Conservation (phyloP, 92 coral and sea anemone genomes). For the Phenganax stokvisi region DNA sequence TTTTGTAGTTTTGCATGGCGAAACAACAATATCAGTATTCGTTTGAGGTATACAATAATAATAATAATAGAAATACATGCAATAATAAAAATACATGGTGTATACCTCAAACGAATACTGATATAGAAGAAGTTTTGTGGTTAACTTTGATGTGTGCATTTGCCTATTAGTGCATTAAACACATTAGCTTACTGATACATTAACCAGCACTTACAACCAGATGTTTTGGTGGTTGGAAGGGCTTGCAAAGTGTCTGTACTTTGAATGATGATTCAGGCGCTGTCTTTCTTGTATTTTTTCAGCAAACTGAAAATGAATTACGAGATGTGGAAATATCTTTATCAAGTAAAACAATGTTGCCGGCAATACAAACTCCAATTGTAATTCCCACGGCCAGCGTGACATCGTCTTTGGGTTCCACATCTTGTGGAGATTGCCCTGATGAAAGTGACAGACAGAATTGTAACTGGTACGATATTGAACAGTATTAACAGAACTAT, state of each 20-base stretch:
- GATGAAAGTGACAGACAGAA: background rate
- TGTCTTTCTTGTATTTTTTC: background rate
- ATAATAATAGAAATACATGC: too few species aligned
- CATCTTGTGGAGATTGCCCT: constrained; percentile 1
- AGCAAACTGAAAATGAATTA: constrained; percentile 9
- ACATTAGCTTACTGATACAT: background rate
- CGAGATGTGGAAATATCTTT: background rate
- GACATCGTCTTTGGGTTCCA: constrained; percentile 4
- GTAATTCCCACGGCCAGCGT: constrained; percentile 75
- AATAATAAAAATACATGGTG: too few species aligned
- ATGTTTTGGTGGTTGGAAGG: background rate
- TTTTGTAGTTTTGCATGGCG: too few species aligned
- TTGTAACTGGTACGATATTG: background rate
- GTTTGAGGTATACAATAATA: too few species aligned
- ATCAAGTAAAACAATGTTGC: background rate
- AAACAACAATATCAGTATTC: too few species aligned
- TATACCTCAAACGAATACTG: too few species aligned
- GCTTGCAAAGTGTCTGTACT: background rate
- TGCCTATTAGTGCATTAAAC: background rate
- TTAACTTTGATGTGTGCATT: too few species aligned
- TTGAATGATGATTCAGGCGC: background rate
- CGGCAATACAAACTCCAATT: constrained; percentile 43
- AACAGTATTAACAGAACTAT: too few species aligned
- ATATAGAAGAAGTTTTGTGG: too few species aligned
- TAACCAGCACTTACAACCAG: background rate